Evolutionary conservation across 2,888 invertebrate species (phyloP).

Genomic region (Gortyna flavago): DNA sequence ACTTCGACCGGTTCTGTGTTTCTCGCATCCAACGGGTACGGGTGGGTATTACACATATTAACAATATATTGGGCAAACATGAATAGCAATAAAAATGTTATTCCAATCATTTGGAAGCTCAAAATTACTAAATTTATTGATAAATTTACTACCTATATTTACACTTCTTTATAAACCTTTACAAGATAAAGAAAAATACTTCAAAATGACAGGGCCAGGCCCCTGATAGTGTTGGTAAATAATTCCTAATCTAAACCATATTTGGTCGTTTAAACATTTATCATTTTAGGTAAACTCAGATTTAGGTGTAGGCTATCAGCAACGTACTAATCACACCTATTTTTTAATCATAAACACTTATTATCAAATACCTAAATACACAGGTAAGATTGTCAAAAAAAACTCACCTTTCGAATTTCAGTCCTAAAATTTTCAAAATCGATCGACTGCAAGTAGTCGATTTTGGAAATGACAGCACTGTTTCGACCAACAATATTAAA

Average conservation of each 20-base stretch:
- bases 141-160: conserved; percentile 12
- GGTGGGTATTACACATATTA: neutral
- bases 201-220: neutral
- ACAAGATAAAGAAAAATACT: conserved; percentile 32
- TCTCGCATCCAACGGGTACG: no score
- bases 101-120: neutral
- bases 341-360: conserved; percentile 12
- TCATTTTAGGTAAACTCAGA: conserved; percentile 28
- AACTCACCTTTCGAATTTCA: conserved; percentile 49
- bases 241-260: conserved; percentile 26
- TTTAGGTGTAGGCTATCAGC: conserved; percentile 31
- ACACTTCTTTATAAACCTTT: conserved; percentile 9
- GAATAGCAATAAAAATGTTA: neutral
- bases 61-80: no score
- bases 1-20: no score
- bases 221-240: conserved; percentile 20
- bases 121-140: neutral
- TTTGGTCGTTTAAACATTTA: conserved; percentile 23
- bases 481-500: conserved; percentile 31
- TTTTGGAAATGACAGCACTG: conserved; percentile 8
- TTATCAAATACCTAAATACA: neutral
- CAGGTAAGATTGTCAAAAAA: neutral
- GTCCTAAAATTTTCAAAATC: conserved; percentile 14
- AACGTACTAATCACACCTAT: neutral
- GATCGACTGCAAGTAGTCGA: conserved; percentile 3